Evolutionary conservation across 2,888 invertebrate genomes (phyloP).

Genomic region (Abrostola triplasia): DNA sequence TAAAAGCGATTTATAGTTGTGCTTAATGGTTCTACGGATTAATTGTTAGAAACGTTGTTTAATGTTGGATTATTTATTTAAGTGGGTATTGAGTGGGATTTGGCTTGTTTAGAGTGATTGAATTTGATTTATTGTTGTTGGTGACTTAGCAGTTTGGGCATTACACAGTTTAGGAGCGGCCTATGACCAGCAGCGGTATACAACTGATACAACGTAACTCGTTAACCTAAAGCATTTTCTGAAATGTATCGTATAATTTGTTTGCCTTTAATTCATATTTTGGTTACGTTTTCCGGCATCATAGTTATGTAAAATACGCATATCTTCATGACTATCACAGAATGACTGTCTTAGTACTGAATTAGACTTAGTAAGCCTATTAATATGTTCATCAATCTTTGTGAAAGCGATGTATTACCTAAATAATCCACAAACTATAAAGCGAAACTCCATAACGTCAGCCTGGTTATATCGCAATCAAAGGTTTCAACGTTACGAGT

Average conservation of each 20-base stretch:
- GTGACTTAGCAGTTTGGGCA: background rate
- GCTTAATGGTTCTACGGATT: slow-evolving; percentile 65
- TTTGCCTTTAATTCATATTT: background rate
- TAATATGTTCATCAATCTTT: too few species aligned
- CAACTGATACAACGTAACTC: background rate
- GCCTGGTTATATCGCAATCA: slow-evolving; percentile 30
- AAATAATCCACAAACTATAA: background rate
- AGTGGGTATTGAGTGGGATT: slow-evolving; percentile 46
- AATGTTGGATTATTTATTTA: slow-evolving; percentile 53
- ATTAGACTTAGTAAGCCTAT: too few species aligned
- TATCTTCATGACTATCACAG: too few species aligned
- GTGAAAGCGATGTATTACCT: too few species aligned
- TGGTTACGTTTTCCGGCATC: background rate
- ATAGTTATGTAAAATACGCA: too few species aligned
- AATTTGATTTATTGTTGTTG: slow-evolving; percentile 32
- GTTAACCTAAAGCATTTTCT: background rate
- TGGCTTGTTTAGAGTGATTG: slow-evolving; percentile 32
- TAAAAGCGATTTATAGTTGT: slow-evolving; percentile 74
- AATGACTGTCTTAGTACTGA: too few species aligned
- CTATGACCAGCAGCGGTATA: background rate
- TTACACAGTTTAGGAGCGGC: background rate
- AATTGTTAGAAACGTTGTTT: slow-evolving; percentile 67
- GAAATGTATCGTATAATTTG: background rate
- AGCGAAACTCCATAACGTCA: slow-evolving; percentile 8
- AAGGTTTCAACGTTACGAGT: slow-evolving; percentile 15